Conservation (phyloP, 2,888 invertebrate species). For the Camponotus fellah region DNA sequence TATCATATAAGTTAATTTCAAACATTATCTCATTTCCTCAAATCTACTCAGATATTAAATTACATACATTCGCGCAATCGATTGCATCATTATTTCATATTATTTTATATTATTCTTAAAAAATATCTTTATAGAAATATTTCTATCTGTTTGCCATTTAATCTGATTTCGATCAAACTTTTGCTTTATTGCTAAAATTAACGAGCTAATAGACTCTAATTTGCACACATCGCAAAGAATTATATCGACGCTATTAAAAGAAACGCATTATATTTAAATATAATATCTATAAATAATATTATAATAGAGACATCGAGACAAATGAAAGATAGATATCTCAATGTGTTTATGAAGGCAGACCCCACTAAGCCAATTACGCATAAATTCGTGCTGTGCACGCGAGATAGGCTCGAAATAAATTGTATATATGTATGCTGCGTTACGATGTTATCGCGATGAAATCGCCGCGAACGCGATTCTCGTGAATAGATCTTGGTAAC, state of each 20-base stretch:
- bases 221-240: not conserved
- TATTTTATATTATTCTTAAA: not conserved
- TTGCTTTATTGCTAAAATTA: not conserved
- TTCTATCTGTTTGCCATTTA: not conserved
- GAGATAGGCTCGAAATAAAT: constrained; percentile 31
- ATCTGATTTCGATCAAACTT: not conserved
- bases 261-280: not conserved
- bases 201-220: not conserved
- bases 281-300: constrained; percentile 6
- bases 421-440: not conserved
- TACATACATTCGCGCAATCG: not conserved
- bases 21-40: not conserved
- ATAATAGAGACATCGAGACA: not conserved
- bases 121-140: not conserved
- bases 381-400: not conserved
- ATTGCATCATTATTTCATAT: constrained; percentile 12
- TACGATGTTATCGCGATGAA: constrained; percentile 1
- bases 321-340: not conserved
- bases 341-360: not conserved
- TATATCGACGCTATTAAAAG: not conserved
- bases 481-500: constrained; percentile 8
- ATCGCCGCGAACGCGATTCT: not conserved
- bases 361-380: not conserved
- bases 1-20: not conserved
- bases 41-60: not conserved